Base-by-base conservation (phyloP, 1,140 invertebrate genomes). In the Megalopta genalis region DNA sequence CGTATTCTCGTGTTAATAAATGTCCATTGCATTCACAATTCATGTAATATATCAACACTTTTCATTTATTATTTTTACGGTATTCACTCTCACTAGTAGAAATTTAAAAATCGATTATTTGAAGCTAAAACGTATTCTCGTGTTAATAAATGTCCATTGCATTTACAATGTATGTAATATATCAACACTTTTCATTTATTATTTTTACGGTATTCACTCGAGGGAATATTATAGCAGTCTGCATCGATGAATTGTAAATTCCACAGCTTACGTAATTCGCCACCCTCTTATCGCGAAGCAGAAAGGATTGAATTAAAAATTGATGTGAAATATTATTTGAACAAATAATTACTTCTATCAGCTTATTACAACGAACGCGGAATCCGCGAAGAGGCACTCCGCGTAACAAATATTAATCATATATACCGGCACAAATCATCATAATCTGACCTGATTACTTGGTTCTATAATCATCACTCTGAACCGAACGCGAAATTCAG, bases 361-460 rank as follows among this genome's bases (percentile, higher is more conserved):
- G 18, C 6, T 21, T 52, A 21, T 18, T 52, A 52, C 16, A 52
- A 18, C 5, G 16, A 52, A 16, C 49, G 6, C 4, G 4, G 16
- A 52, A 52, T 14, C 18, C 3, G n/a, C n/a, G 18, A 52, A 52
- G 49, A 6, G 16, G 0, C 0, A 6, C 18, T 18, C 16, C 16
- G 18, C 49, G 6, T 18, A 52, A 52, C 49, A 52, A 52, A 16
- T 21, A 18, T 52, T 52, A 57, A 9, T 57, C 18, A 57, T 57
- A 21, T n/a, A 57, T 9, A n/a, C 21, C 8, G 8, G 8, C 6
- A 57, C 8, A 57, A n/a, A 57, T 57, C n/a, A n/a, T n/a, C 8
- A 57, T n/a, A 57, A 57, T 9, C 54, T 57, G 21, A 57, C 54
- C 54, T 57, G 18, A 57, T 75, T 67, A 75, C 67, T 9, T 23